phyloP scores from a whole-genome alignment of 2,888 invertebrate species.

The Drosophila putrida region DNA sequence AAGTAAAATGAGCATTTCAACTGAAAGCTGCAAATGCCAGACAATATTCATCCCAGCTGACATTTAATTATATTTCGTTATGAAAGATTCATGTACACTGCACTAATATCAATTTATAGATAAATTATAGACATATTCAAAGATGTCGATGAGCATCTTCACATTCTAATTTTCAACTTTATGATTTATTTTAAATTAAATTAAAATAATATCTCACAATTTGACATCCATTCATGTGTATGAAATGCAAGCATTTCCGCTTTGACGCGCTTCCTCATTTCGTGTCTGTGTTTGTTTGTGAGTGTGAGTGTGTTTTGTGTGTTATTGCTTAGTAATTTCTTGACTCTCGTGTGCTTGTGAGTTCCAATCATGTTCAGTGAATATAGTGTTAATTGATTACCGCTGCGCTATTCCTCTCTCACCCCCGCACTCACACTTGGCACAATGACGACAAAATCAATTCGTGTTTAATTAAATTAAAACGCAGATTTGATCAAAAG shows the following conservation, averaged over 20 bases:
- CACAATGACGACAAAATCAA: slow-evolving; percentile 54
- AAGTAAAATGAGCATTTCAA: not conserved
- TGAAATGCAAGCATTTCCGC: slow-evolving; percentile 31
- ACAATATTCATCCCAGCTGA: not conserved
- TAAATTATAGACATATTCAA: not conserved
- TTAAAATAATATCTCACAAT: slow-evolving; percentile 5
- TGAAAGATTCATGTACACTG: not conserved
- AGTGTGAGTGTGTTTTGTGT: slow-evolving; percentile 2
- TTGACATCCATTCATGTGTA: slow-evolving; percentile 19
- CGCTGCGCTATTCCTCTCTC: not conserved
- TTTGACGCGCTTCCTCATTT: slow-evolving; percentile 30
- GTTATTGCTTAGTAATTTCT: slow-evolving; percentile 28
- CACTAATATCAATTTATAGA: not conserved
- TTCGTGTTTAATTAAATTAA: slow-evolving; percentile 72
- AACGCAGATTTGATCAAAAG: slow-evolving; percentile 68
- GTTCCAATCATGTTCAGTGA: slow-evolving; percentile 61
- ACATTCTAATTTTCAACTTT: not conserved
- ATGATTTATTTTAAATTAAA: slow-evolving; percentile 3
- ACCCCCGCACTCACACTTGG: not conserved
- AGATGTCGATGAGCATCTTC: not conserved
- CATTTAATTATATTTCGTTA: not conserved
- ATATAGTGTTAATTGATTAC: slow-evolving; percentile 51
- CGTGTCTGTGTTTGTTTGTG: slow-evolving; percentile 9
- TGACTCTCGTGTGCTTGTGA: slow-evolving; percentile 39
- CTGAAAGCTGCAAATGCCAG: not conserved